phyloP scores from a whole-genome alignment of 2,113 vertebrate species.

The Thomomys bottae region DNA sequence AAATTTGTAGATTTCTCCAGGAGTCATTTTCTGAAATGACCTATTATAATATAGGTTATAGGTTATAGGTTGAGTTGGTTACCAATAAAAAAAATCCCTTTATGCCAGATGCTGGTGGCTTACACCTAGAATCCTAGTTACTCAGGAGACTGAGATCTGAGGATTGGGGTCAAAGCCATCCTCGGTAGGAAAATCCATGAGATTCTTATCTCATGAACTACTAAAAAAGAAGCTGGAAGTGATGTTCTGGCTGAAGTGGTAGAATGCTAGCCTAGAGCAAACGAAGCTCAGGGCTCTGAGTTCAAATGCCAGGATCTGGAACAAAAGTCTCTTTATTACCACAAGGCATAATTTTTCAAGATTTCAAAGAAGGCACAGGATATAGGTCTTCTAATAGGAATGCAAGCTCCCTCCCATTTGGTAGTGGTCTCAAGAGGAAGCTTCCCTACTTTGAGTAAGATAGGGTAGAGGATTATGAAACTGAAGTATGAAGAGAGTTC shows the following conservation, averaged over 20 bases:
- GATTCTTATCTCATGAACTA: too few relatives aligned
- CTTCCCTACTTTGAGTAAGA: neutral
- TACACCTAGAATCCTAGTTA: too few relatives aligned
- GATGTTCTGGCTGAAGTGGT: too few relatives aligned
- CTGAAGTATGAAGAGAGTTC: neutral
- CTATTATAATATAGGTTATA: neutral
- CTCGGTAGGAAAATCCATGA: too few relatives aligned
- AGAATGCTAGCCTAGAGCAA: too few relatives aligned
- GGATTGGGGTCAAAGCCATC: too few relatives aligned
- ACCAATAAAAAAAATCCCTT: neutral
- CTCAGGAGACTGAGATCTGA: too few relatives aligned
- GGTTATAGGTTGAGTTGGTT: neutral
- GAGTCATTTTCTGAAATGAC: neutral
- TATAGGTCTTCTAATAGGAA: neutral
- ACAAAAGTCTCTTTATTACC: neutral
- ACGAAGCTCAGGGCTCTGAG: too few relatives aligned
- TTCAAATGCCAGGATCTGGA: too few relatives aligned
- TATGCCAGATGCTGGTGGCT: too few relatives aligned
- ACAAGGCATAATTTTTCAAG: neutral
- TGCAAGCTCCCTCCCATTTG: neutral
- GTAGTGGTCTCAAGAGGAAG: conserved; percentile 20
- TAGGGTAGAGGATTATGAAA: conserved; percentile 28
- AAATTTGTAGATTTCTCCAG: neutral
- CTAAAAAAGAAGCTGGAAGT: too few relatives aligned
- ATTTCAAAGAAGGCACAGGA: neutral